These are phyloP conservation scores for Sphaerodactylus townsendi DNA, from an alignment of 2,113 vertebrate species.

Conservation along the genomic window DNA sequence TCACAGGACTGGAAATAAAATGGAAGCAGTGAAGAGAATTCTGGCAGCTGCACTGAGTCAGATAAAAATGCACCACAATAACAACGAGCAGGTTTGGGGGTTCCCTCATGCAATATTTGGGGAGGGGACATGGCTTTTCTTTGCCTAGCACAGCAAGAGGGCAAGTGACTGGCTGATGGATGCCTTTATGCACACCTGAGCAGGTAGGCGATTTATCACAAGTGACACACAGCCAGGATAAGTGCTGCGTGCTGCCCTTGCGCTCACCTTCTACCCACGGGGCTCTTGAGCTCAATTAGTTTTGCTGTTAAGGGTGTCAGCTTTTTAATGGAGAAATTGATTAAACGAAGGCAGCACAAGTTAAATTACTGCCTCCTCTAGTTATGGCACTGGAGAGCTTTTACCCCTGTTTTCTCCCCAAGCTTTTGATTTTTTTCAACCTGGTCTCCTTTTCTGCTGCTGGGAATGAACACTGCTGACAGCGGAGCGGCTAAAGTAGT, in stretches of 20 bases:
- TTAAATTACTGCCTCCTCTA: neutral
- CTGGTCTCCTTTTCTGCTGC: neutral
- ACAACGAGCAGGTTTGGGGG: neutral
- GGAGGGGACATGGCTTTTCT: neutral
- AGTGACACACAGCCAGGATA: neutral
- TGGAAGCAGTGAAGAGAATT: too few species aligned
- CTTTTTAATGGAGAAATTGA: slow-evolving; percentile 28
- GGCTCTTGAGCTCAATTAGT: slow-evolving; percentile 15
- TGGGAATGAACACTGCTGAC: neutral
- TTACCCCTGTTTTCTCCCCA: neutral
- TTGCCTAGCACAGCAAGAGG: neutral
- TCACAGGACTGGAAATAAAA: too few species aligned
- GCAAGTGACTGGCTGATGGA: neutral
- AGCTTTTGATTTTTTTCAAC: too few species aligned
- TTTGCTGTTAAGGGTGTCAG: slow-evolving; percentile 8
- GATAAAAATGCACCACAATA: too few species aligned
- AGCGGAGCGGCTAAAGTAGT: neutral
- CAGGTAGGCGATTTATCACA: neutral
- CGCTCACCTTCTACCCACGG: neutral
- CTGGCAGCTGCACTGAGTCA: too few species aligned
- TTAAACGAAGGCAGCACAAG: neutral
- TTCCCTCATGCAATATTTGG: neutral
- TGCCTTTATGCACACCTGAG: neutral
- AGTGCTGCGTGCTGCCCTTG: neutral
- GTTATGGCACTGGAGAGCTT: neutral